Base-by-base conservation (phyloP, 1,140 invertebrate species). In the Pararge aegeria region DNA sequence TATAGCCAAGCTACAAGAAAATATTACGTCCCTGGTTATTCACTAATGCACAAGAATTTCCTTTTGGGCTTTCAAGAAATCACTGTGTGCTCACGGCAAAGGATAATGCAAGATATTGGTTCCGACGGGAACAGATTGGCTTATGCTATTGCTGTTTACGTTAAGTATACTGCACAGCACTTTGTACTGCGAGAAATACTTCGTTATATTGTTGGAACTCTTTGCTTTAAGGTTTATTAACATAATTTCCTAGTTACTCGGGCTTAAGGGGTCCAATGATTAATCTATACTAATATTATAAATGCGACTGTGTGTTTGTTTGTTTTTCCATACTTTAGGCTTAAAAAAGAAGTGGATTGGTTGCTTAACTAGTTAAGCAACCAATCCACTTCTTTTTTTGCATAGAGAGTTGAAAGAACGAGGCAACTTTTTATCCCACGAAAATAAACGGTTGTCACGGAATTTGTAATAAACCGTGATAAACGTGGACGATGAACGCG, bases 41-140 rank as follows among this genome's bases (percentile, higher is more conserved):
- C 34, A 61, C 24, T 55, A 61, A 61, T 61, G 53, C 44, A 51
- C 0, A n/a, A 61, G 18, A 20, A 19, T 51, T 55, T 55, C 10
- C 46, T 61, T 61, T 49, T 55, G 34, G 37, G 21, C 52, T 61
- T 34, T 55, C 20, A 42, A 49, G 52, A 55, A 55, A 55, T 61
- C 53, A 49, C 58, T 24, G 58, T 27, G 40, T 49, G 37, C 44
- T 59, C 49, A 60, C 57, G 50, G 49, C 51, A 48, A 53, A 55
- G 34, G 52, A 61, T 55, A 55, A 55, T 50, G 59, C 59, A 50
- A 16, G 21, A 55, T 61, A 61, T 55, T 50, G 46, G 52, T 50
- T 29, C 44, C 19, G 59, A 61, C 59, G 48, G 30, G 12, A 54
- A 61, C 27, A 53, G 15, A 46, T 30, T 55, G 37, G 34, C 52